A percentile compares a stretch with the other conserved stretches of the same genome.
These are phyloP conservation scores for Momotus momota DNA, from an alignment of 2,797 vertebrate species.

Conservation along the genomic window DNA sequence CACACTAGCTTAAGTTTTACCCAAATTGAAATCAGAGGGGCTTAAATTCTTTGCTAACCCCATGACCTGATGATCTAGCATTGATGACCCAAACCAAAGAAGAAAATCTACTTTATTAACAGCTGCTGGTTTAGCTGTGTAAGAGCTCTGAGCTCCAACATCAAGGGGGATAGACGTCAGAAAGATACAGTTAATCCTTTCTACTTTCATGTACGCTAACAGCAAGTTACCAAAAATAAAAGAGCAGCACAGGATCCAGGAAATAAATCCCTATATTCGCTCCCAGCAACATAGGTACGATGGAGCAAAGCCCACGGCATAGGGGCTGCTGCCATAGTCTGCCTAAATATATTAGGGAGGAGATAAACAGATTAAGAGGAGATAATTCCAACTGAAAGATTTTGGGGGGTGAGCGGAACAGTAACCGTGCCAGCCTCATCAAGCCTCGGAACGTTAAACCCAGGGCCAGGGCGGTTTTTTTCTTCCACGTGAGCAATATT, in stretches of 20 bases:
- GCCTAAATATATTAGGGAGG: not conserved
- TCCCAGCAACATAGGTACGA: not conserved
- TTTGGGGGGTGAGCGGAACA: not conserved
- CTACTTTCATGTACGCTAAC: constrained; percentile 52
- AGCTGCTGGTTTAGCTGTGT: constrained; percentile 29
- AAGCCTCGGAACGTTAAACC: not conserved
- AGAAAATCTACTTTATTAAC: constrained; percentile 13
- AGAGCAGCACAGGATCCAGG: not conserved
- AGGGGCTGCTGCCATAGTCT: not conserved
- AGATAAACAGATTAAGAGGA: not conserved
- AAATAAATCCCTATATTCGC: constrained; percentile 17
- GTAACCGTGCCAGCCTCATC: not conserved
- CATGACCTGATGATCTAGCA: not conserved
- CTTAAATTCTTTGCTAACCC: not conserved
- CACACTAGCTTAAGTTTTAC: not conserved
- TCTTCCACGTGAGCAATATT: not conserved
- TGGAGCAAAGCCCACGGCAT: not conserved
- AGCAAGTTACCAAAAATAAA: constrained; percentile 67
- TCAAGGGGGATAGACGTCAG: not conserved
- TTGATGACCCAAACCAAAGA: not conserved
- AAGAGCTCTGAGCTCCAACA: not conserved
- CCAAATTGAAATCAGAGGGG: not conserved
- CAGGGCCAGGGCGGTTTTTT: not conserved
- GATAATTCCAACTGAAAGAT: not conserved
- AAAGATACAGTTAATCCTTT: constrained; percentile 73